A percentile compares a stretch with the other conserved stretches of the same genome.
Evolutionary conservation across 2,113 vertebrate genomes (phyloP).

Genomic region (Setophaga petechia): DNA sequence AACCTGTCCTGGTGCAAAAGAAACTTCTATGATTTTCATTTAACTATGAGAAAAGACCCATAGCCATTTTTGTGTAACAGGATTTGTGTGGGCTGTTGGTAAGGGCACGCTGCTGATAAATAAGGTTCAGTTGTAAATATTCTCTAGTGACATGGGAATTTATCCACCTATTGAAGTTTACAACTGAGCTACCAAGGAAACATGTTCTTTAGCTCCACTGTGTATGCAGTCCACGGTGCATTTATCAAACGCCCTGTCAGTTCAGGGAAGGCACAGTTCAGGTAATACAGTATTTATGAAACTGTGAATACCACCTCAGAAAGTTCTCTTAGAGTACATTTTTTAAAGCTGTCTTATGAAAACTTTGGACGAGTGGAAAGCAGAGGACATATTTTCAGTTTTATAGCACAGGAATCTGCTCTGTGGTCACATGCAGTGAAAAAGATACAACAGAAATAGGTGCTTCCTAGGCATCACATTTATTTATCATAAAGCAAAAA

Average conservation of each 20-base stretch:
- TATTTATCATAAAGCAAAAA: not conserved
- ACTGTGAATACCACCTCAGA: conserved; percentile 10
- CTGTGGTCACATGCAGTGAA: not conserved
- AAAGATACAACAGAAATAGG: not conserved
- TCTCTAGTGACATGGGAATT: conserved; percentile 53
- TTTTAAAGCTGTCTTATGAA: conserved; percentile 8
- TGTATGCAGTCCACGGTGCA: not conserved
- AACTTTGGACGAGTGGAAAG: conserved; percentile 7
- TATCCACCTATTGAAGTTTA: conserved; percentile 59
- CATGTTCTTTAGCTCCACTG: conserved; percentile 29
- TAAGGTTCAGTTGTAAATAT: conserved; percentile 62
- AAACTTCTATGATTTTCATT: not conserved
- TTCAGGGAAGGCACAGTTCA: conserved; percentile 14
- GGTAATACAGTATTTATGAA: conserved; percentile 41
- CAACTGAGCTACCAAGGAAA: conserved; percentile 41
- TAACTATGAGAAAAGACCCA: not conserved
- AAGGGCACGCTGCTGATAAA: conserved; percentile 26
- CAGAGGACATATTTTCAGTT: not conserved
- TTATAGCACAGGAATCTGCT: not conserved
- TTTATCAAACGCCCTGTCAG: conserved; percentile 33
- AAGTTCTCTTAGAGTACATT: not conserved
- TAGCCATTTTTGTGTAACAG: not conserved
- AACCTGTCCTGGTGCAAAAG: not conserved
- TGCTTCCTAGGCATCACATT: not conserved
- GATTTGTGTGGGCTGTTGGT: conserved; percentile 50